Conservation (phyloP, 2,113 vertebrate genomes). For the Gasterosteus nipponicus region DNA sequence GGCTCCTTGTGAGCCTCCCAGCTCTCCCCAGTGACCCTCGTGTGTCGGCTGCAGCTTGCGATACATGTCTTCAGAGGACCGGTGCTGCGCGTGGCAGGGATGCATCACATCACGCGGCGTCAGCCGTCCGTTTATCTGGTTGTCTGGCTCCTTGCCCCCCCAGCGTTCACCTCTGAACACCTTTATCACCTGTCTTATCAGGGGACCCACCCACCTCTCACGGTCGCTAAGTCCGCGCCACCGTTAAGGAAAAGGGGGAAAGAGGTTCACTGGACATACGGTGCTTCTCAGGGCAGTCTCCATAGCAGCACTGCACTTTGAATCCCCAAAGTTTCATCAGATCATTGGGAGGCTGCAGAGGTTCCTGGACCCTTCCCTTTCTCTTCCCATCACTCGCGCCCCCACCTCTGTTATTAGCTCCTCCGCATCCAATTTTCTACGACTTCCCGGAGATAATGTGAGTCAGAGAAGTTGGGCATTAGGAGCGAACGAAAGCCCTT, state of each 20-base stretch:
- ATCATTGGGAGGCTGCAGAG: no score
- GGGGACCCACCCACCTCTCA: constrained; percentile 11
- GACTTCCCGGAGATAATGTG: constrained; percentile 53
- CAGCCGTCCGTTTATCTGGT: constrained; percentile 48
- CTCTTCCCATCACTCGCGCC: background rate
- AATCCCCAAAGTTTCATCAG: background rate
- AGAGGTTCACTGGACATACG: background rate
- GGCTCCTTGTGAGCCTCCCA: constrained; percentile 2
- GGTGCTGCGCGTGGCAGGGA: constrained; percentile 43
- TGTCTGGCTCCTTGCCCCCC: constrained; percentile 10
- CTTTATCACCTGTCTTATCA: constrained; percentile 46
- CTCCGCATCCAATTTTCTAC: constrained; percentile 17
- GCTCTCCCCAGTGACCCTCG: constrained; percentile 24
- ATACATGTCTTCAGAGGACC: constrained; percentile 38
- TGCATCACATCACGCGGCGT: constrained; percentile 31
- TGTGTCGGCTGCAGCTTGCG: constrained; percentile 24
- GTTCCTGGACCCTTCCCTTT: background rate
- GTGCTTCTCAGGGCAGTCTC: background rate
- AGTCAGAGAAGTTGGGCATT: constrained; percentile 62
- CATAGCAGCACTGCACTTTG: background rate
- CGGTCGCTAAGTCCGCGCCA: background rate
- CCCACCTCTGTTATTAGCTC: background rate
- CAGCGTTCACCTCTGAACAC: constrained; percentile 13
- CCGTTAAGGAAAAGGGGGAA: background rate
- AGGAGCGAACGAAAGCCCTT: background rate